Conservation (phyloP, 64 coral and sea anemone genomes). For the Stichodactyla mertensii region DNA sequence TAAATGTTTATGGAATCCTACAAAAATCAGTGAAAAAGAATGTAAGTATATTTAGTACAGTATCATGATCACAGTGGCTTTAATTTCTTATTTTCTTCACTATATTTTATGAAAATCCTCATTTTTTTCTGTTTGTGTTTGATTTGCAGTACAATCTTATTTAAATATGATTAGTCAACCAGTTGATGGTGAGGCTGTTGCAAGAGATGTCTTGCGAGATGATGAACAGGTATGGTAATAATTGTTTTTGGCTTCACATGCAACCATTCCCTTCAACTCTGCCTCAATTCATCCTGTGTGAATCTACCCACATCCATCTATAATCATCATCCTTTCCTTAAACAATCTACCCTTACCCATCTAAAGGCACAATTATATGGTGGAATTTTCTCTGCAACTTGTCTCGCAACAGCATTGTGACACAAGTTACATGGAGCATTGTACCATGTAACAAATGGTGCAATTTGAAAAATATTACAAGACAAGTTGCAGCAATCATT, state of each 20-base stretch:
- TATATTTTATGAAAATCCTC: neutral
- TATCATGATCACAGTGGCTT: neutral
- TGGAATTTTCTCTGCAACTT: too few species aligned
- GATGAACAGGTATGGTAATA: conserved; percentile 73
- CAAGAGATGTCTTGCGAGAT: conserved; percentile 83
- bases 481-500: too few species aligned
- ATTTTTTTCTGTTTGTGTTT: neutral
- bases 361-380: too few species aligned
- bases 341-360: too few species aligned
- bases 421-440: too few species aligned
- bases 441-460: too few species aligned
- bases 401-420: too few species aligned
- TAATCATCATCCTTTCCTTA: too few species aligned
- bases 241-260: neutral
- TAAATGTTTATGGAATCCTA: conserved; percentile 96
- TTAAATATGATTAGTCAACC: conserved; percentile 66
- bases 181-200: conserved; percentile 33
- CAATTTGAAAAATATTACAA: too few species aligned
- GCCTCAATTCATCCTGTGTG: neutral
- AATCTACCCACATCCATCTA: neutral
- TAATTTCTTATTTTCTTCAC: neutral
- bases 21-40: conserved; percentile 73
- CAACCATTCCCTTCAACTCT: neutral
- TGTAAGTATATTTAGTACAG: conserved; percentile 51
- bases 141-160: conserved; percentile 63